Evolutionary conservation across 2,113 vertebrate genomes (phyloP).

Genomic region (Burhinus oedicnemus): DNA sequence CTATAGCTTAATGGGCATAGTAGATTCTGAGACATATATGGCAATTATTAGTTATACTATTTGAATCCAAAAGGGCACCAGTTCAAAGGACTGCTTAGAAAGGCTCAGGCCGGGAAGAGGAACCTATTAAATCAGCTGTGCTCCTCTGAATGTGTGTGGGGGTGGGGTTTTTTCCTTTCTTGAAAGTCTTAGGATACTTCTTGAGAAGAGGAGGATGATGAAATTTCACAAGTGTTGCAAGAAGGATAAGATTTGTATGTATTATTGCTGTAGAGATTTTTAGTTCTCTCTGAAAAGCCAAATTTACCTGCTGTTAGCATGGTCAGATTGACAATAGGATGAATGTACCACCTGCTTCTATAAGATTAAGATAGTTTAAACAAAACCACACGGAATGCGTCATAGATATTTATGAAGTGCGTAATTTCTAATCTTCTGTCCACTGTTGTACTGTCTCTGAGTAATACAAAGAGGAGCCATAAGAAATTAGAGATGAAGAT

Average conservation of each 20-base stretch:
- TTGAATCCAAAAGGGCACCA: not conserved
- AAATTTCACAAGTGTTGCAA: not conserved
- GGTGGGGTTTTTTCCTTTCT: not conserved
- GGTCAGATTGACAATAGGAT: not conserved
- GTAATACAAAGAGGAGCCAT: not conserved
- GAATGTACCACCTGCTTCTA: not conserved
- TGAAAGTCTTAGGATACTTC: not conserved
- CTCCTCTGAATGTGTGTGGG: not conserved
- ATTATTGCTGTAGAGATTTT: not conserved
- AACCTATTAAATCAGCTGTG: slow-evolving; percentile 1
- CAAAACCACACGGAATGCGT: not conserved
- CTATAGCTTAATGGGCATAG: not conserved
- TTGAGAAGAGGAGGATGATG: not conserved
- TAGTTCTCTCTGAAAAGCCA: not conserved
- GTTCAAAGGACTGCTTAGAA: slow-evolving; percentile 34
- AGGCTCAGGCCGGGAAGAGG: not conserved
- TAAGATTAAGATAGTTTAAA: slow-evolving; percentile 43
- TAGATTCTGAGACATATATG: slow-evolving; percentile 9
- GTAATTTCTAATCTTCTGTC: slow-evolving; percentile 2
- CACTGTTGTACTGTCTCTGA: not conserved
- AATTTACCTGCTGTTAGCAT: not conserved
- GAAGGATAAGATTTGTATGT: not conserved
- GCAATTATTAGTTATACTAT: slow-evolving; percentile 28
- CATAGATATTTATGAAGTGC: not conserved
- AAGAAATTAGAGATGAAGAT: not conserved